Conservation (phyloP, 2,888 invertebrate species). For the Graphium colonna region DNA sequence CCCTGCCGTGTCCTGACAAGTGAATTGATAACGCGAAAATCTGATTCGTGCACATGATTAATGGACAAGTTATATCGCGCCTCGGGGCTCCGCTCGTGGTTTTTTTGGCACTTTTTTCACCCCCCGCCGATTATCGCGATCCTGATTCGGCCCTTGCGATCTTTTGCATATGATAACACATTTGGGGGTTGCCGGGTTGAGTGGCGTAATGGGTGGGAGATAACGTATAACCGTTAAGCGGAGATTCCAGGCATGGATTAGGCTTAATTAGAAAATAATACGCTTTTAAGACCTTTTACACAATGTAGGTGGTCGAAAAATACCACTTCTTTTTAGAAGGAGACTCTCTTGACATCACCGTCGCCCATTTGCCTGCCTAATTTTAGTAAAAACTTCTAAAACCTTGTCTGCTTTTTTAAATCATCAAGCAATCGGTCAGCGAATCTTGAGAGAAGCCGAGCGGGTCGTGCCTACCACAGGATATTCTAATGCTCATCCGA, state of each 20-base stretch:
- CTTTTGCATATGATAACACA: conserved; percentile 29
- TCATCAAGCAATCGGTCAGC: background rate
- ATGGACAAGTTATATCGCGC: conserved; percentile 30
- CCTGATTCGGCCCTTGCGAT: conserved; percentile 27
- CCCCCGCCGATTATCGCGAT: conserved; percentile 37
- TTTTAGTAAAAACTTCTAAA: background rate
- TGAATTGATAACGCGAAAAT: conserved; percentile 30
- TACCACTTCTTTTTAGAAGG: background rate
- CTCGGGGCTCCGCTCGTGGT: conserved; percentile 22
- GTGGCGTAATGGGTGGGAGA: too few species aligned
- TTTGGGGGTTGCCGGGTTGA: background rate
- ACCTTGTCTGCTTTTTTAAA: background rate
- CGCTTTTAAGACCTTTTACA: too few species aligned
- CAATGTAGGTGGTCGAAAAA: background rate
- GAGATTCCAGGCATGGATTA: too few species aligned
- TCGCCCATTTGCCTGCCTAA: too few species aligned
- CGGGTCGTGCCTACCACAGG: too few species aligned
- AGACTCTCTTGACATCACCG: too few species aligned
- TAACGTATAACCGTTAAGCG: too few species aligned
- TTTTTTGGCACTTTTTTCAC: conserved; percentile 39
- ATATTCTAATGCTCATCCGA: too few species aligned
- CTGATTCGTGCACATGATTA: conserved; percentile 29
- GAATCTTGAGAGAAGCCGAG: background rate
- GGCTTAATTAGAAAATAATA: too few species aligned
- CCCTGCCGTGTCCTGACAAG: conserved; percentile 22